Base-by-base conservation (phyloP, 2,888 invertebrate genomes). In the Acleris laterana region DNA sequence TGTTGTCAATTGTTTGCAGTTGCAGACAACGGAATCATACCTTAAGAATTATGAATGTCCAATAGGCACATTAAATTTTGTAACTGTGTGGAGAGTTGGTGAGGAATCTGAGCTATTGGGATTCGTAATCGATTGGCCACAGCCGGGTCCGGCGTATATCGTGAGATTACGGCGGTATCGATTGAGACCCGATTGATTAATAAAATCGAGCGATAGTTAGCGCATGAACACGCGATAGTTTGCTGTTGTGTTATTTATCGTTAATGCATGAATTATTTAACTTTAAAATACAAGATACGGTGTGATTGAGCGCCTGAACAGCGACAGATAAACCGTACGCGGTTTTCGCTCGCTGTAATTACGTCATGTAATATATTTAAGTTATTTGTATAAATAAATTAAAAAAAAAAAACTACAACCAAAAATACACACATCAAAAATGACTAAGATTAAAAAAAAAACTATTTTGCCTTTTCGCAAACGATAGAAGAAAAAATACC, bases 121-220 rank as follows among this genome's bases (percentile, higher is more conserved):
- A 63, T 72, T 75, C 76, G 79, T 74, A 84, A 85, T 83, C 75
- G 78, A 83, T 85, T 83, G 70, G 76, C 68, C 76, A 72, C 75
- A 74, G 75, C 55, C 65, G 63, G 62, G 64, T 62, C 68, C 72
- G 68, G 68, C 68, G 50, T 60, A 58, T 70, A 68, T 76, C 70
- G 70, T 74, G 70, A 70, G 70, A 74, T 72, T 62, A 68, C 68
- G 59, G 63, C 60, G 58, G 52, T 61, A 72, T 72, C 70, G 72
- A 62, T 70, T 55, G 51, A 66, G 68, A 70, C 72, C 71, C 75
- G 72, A 71, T 55, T 60, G 60, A 60, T 51, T 62, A 62, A 51
- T 66, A 62, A 66, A 66, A 62, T 62, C 61, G 46, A 56, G 25
- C 44, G 61, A 61, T 56, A 51, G 22, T 61, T 42, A 62, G 68